These are phyloP conservation scores for Enhydra lutris DNA, from an alignment of 2,113 vertebrate species.

Conservation along the genomic window DNA sequence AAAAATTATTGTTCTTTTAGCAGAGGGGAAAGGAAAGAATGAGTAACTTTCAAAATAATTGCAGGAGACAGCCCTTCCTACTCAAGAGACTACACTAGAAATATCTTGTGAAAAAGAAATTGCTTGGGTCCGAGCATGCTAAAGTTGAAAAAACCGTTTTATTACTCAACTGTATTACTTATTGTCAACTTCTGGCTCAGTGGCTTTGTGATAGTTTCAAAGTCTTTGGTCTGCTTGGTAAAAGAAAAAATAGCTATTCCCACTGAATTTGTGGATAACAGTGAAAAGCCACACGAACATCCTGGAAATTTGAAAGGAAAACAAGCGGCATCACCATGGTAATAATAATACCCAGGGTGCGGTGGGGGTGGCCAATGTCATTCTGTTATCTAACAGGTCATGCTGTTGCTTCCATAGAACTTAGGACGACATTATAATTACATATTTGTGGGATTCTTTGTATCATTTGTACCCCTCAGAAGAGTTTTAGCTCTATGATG, in stretches of 20 bases:
- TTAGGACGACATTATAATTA: background rate
- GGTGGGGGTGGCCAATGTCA: background rate
- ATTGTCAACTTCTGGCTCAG: background rate
- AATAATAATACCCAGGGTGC: background rate
- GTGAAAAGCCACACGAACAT: background rate
- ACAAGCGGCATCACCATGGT: background rate
- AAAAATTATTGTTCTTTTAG: background rate
- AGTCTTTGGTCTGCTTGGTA: background rate
- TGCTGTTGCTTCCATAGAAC: background rate
- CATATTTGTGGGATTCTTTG: background rate
- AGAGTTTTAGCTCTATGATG: background rate
- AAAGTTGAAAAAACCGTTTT: background rate
- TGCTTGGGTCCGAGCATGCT: background rate
- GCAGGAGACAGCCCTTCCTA: background rate
- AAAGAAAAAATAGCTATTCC: background rate
- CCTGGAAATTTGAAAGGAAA: background rate
- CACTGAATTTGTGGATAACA: background rate
- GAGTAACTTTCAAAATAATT: background rate
- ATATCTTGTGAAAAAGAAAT: background rate
- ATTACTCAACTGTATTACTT: background rate
- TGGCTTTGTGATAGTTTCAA: background rate
- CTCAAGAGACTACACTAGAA: background rate
- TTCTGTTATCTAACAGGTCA: background rate
- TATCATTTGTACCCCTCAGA: background rate
- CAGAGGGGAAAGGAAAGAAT: background rate